A percentile compares a stretch with the other conserved stretches of the same genome.
Evolutionary conservation across 1,140 invertebrate genomes (phyloP).

Genomic region (Pomacea maculata): DNA sequence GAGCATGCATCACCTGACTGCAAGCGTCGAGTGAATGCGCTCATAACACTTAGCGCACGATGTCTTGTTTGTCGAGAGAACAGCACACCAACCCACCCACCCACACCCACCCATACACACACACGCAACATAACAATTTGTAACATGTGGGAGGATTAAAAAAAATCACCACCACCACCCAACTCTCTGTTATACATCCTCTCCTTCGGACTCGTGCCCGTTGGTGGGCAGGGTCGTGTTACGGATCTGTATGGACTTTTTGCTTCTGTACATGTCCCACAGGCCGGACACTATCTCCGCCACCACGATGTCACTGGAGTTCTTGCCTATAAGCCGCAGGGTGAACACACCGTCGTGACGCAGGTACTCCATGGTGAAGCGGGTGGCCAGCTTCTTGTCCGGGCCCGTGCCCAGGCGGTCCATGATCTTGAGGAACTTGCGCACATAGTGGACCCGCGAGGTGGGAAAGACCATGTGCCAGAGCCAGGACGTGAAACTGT

Average conservation of each 20-base stretch:
- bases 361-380: constrained; percentile 60
- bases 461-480: constrained; percentile 61
- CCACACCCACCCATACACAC: neutral
- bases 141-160: neutral
- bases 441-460: constrained; percentile 62
- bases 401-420: constrained; percentile 54
- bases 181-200: constrained; percentile 48
- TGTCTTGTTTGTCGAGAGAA: neutral
- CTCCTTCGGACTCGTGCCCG: constrained; percentile 54
- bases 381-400: constrained; percentile 56
- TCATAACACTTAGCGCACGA: neutral
- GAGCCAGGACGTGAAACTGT: constrained; percentile 63
- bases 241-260: constrained; percentile 59
- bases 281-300: constrained; percentile 62
- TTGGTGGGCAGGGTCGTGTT: constrained; percentile 33
- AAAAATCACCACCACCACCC: neutral
- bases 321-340: constrained; percentile 61
- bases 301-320: constrained; percentile 63
- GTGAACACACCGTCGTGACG: constrained; percentile 63
- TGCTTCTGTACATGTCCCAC: constrained; percentile 61
- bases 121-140: neutral
- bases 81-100: neutral
- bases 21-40: neutral
- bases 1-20: too few species aligned
- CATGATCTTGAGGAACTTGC: constrained; percentile 66